Conservation (phyloP, 2,113 vertebrate genomes). For the Brachionichthys hirsutus region DNA sequence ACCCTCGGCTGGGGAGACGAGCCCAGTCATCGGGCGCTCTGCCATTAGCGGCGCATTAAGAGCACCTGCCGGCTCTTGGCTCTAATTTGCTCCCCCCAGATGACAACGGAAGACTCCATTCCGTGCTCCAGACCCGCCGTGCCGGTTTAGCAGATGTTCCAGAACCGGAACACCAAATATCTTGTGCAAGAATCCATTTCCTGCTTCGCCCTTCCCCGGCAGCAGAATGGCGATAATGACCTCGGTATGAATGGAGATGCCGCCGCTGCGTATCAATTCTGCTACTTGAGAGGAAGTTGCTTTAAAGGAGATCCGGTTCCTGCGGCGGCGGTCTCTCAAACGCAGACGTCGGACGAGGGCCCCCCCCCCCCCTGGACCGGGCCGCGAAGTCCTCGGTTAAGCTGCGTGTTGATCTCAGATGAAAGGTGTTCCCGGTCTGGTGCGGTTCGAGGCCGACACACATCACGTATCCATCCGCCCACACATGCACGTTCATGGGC, state of each 20-base stretch:
- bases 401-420: slow-evolving; percentile 66
- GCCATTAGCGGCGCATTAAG: slow-evolving; percentile 50
- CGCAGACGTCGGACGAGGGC: not conserved
- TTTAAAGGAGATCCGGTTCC: slow-evolving; percentile 6
- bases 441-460: slow-evolving; percentile 40
- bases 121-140: not conserved
- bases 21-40: slow-evolving; percentile 28
- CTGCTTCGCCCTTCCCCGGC: slow-evolving; percentile 8
- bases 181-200: slow-evolving; percentile 11
- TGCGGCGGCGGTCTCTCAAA: slow-evolving; percentile 4
- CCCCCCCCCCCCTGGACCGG: slow-evolving; percentile 44
- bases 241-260: slow-evolving; percentile 44
- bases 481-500: slow-evolving; percentile 16
- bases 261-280: slow-evolving; percentile 43
- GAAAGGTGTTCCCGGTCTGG: slow-evolving; percentile 56
- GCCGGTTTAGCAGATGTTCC: slow-evolving; percentile 19
- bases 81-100: slow-evolving; percentile 36
- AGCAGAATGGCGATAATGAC: slow-evolving; percentile 49
- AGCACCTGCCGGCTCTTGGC: slow-evolving; percentile 56
- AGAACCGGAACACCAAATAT: slow-evolving; percentile 3
- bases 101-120: slow-evolving; percentile 18
- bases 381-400: slow-evolving; percentile 65
- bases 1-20: slow-evolving; percentile 7
- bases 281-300: slow-evolving; percentile 39
- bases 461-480: slow-evolving; percentile 56